Evolutionary conservation across 2,888 invertebrate species (phyloP).

Genomic region (Digitonthophagus gazella): DNA sequence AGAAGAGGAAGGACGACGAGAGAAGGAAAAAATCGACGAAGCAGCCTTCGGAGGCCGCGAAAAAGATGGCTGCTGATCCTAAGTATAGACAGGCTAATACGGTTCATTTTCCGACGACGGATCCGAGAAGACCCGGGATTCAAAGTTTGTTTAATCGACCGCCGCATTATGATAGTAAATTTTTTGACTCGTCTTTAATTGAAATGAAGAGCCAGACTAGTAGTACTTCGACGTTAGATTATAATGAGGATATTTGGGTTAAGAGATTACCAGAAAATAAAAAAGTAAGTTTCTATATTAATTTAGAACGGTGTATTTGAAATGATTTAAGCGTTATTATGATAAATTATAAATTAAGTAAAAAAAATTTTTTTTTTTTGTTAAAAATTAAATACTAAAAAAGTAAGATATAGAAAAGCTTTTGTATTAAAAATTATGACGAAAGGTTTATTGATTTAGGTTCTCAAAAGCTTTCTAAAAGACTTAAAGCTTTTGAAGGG

Average conservation of each 20-base stretch:
- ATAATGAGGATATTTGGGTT: constrained; percentile 69
- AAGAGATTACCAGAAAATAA: constrained; percentile 58
- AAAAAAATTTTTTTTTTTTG: too few relatives aligned
- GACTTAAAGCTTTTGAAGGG: too few relatives aligned
- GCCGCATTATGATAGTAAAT: constrained; percentile 74
- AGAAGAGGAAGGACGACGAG: constrained; percentile 10
- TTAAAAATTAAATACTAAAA: too few relatives aligned
- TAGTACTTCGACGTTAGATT: constrained; percentile 60
- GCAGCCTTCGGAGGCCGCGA: constrained; percentile 50
- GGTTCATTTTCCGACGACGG: constrained; percentile 66
- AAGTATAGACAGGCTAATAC: constrained; percentile 63
- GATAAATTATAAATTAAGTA: too few relatives aligned
- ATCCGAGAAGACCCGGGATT: constrained; percentile 59
- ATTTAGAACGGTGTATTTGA: background rate
- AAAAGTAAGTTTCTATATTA: constrained; percentile 57
- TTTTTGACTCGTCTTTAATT: constrained; percentile 78
- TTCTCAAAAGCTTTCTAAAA: too few relatives aligned
- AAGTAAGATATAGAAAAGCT: too few relatives aligned
- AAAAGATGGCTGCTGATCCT: constrained; percentile 52
- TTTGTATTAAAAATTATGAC: too few relatives aligned
- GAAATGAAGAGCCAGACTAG: constrained; percentile 76
- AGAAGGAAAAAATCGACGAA: constrained; percentile 43
- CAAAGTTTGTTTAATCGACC: constrained; percentile 58
- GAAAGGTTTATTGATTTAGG: too few relatives aligned
- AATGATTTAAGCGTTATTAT: constrained; percentile 9